phyloP scores from a whole-genome alignment of 2,113 vertebrate genomes.

The Corythornis vintsioides region DNA sequence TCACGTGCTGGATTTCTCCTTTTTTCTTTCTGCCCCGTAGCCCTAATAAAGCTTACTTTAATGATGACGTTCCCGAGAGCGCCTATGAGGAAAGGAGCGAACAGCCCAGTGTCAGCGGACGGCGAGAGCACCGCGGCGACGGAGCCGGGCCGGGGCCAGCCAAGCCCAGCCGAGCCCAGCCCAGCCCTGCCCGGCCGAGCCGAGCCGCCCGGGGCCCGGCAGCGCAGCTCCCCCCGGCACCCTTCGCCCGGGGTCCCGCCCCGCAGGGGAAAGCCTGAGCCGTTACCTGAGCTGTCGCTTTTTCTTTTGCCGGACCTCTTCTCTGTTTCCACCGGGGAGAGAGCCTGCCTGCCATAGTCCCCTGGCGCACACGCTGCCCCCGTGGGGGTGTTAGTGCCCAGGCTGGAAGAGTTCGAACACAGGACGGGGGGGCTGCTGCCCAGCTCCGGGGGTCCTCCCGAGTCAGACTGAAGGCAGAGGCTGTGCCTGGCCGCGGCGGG shows the following conservation, averaged over 20 bases:
- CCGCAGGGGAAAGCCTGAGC: background rate
- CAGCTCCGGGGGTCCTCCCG: conserved; percentile 85
- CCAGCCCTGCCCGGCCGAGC: background rate
- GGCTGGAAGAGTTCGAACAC: conserved; percentile 87
- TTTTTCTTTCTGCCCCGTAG: background rate
- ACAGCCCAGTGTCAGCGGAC: background rate
- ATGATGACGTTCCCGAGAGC: background rate
- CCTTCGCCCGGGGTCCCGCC: background rate
- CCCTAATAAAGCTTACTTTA: background rate
- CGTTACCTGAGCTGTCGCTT: conserved; percentile 96
- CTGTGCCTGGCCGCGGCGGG: conserved; percentile 80
- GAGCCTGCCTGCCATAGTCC: conserved; percentile 92
- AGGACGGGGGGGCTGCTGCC: conserved; percentile 87
- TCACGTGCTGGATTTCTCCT: conserved; percentile 30
- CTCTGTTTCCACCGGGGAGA: conserved; percentile 92
- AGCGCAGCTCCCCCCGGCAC: background rate
- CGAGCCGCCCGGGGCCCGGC: background rate
- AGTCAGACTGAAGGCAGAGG: conserved; percentile 89
- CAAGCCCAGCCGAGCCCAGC: background rate
- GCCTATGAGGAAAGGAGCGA: background rate
- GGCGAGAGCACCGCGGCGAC: background rate
- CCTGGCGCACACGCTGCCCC: conserved; percentile 88
- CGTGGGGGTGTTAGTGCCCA: conserved; percentile 86
- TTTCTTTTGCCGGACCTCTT: conserved; percentile 92
- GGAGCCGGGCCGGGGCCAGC: background rate